Evolutionary conservation across 2,797 vertebrate species (phyloP), one percentile per base, ranked within the genome.

Genomic region (Trichosurus vulpecula): DNA sequence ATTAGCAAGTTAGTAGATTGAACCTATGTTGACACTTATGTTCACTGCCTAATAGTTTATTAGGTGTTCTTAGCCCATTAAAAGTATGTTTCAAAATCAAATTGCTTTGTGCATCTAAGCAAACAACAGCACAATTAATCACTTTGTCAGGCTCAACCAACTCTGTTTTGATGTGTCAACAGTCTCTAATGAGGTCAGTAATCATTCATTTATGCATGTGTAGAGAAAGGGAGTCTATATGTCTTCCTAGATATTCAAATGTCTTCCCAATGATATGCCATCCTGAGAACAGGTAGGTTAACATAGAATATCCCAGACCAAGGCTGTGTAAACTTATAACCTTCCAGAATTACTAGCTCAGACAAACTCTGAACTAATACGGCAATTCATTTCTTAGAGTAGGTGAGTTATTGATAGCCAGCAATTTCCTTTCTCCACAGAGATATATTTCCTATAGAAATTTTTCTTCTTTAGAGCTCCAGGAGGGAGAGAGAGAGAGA

Each of bases 401-500:
- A 91, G 74, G 22, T 54, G 91, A 41, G 47, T 89, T 96, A 8
- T 22, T 92, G 54, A 92, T 58, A 93, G 22, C 12, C 92, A 90
- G 61, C 91, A 74, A 90, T 93, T 95, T 54, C 35, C n/a, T 92
- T 95, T 94, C 54, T 57, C 25, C 53, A 58, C 61, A 93, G 91
- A 92, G 95, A 92, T 95, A 25, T 19, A 54, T 91, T 13, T 1
- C 51, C n/a, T 31, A 30, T 0, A 81, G 31, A 25, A 41, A 6
- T 25, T 81, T 81, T 81, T 41, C 5, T 81, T 81, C 29, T 19
- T 66, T 16, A 61, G 12, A 3, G 4, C 4, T 61, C 4, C 12
- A 27, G 56, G 57, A 35, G 13, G 61, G 58, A 61, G 13, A 61
- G 12, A 61, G 0, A 35, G 12, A 35, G 11, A 11, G 10, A 31